Evolutionary conservation across 2,797 vertebrate genomes (phyloP).

Genomic region (Gadopsis bispinosus): DNA sequence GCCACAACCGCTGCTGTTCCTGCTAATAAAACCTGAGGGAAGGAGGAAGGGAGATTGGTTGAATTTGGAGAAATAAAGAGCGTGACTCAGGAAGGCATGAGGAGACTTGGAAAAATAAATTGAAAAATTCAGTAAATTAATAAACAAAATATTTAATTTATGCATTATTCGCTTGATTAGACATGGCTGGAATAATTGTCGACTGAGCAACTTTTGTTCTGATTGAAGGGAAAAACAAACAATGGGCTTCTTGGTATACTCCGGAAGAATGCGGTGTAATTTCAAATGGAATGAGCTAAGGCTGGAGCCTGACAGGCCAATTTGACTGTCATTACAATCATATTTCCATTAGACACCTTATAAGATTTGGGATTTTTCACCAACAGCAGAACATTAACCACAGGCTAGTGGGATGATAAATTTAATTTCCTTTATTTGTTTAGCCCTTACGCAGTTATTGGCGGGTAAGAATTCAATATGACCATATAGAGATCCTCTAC

Average conservation of each 20-base stretch:
- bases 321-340: conserved; percentile 15
- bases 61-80: background rate
- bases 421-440: conserved; percentile 1
- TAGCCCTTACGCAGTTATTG: background rate
- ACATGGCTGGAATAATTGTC: background rate
- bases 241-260: background rate
- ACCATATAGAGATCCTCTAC: background rate
- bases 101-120: background rate
- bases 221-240: background rate
- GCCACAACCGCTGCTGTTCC: conserved; percentile 40
- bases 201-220: background rate
- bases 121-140: background rate
- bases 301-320: background rate
- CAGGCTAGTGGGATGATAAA: conserved; percentile 1
- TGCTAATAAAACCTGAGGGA: conserved; percentile 67
- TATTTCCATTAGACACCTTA: conserved; percentile 12
- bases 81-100: background rate
- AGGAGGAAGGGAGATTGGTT: background rate
- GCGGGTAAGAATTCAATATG: conserved; percentile 2
- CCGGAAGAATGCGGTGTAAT: background rate
- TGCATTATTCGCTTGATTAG: background rate
- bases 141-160: background rate
- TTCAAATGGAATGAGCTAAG: background rate
- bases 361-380: conserved; percentile 3
- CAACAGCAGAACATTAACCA: background rate